Conservation (phyloP, 2,888 invertebrate genomes). For the Agrochola circellaris region DNA sequence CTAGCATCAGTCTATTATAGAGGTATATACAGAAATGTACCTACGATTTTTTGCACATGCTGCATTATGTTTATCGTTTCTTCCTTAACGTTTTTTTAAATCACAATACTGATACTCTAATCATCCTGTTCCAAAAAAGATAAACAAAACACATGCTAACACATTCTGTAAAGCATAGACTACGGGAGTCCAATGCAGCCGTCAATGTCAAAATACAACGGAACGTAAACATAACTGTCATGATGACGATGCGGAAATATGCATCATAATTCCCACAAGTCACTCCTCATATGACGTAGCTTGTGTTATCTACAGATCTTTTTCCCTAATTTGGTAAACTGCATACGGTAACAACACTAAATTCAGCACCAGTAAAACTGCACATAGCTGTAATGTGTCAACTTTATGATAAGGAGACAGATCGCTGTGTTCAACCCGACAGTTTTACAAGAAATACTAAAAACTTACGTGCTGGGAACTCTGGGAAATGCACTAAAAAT, state of each 20-base stretch:
- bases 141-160: neutral
- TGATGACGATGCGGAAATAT: conserved; percentile 29
- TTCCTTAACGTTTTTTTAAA: neutral
- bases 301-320: conserved; percentile 16
- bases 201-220: conserved; percentile 29
- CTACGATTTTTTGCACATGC: neutral
- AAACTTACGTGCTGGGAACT: conserved; percentile 39
- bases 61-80: neutral
- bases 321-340: conserved; percentile 52
- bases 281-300: conserved; percentile 23
- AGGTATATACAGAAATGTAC: neutral
- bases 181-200: neutral
- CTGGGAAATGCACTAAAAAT: conserved; percentile 38
- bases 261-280: conserved; percentile 42
- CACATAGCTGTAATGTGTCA: conserved; percentile 34
- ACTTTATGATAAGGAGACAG: conserved; percentile 30
- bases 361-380: conserved; percentile 36
- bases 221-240: conserved; percentile 36
- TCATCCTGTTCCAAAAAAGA: neutral
- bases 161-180: neutral
- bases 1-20: neutral
- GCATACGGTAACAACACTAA: conserved; percentile 33
- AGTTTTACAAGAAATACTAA: conserved; percentile 56
- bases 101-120: conserved; percentile 8
- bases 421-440: conserved; percentile 12